Evolutionary conservation across 2,888 invertebrate species (phyloP), one percentile per base, ranked within the genome.

Genomic region (Cecidostiba fungosa): DNA sequence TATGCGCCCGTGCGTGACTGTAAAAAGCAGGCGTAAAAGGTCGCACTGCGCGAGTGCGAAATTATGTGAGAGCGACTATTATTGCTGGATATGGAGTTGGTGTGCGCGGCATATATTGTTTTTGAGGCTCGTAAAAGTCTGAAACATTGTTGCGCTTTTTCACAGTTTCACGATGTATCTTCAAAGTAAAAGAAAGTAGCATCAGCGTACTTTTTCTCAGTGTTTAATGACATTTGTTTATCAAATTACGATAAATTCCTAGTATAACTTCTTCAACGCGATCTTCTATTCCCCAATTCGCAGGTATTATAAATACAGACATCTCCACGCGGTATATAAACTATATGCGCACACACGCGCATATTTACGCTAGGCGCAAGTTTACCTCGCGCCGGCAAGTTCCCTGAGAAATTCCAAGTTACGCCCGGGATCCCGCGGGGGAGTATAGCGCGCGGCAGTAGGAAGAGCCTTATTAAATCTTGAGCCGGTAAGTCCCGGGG

Each of bases 381-480:
- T 70, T 72, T 16, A 29, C 59, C 36, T 36, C n/a, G 43, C 43
- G 12, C 50, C 54, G 19, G 77, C n/a, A 12, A 62, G 62, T 29
- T 78, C 78, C 66, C 23, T 1, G 72, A 32, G 43, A 78, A 73
- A 78, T 74, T 77, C 39, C 72, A 16, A 83, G 77, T 77, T 83
- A 54, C 69, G 77, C 69, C 16, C 1, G 54, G 26, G 5, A 26
- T 36, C 66, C 69, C 32, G 8, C 16, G 29, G 6, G 43, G 74
- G 12, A 32, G 47, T 29, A 29, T 47, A 19, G 72, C 29, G 70
- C n/a, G n/a, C n/a, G n/a, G n/a, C n/a, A n/a, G n/a, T 5, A 29
- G 62, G 78, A 69, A 32, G 59, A 70, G 74, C 69, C 82, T 85
- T 85, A 82, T 82, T 78, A 82, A 85, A 85, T 82, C 78, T 78